phyloP scores from a whole-genome alignment of 2,797 vertebrate species.

The Sebastes ruberrimus region DNA sequence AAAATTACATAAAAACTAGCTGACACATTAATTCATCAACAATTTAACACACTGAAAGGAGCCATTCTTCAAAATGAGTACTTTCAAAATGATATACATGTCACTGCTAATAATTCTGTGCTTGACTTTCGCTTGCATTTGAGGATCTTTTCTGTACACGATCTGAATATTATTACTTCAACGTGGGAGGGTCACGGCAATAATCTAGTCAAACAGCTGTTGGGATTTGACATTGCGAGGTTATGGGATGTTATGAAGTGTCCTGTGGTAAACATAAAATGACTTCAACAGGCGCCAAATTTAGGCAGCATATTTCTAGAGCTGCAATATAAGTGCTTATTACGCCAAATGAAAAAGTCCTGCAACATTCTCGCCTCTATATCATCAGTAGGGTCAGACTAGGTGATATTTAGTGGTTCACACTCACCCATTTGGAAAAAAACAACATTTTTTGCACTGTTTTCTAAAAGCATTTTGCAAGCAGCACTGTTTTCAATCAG shows the following conservation, averaged over 20 bases:
- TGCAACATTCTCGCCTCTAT: constrained; percentile 18
- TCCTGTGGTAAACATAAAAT: constrained; percentile 26
- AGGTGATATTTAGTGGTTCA: constrained; percentile 43
- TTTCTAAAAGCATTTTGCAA: constrained; percentile 38
- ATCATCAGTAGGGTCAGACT: constrained; percentile 23
- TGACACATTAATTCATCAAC: background rate
- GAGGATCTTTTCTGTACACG: background rate
- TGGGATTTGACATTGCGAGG: constrained; percentile 6
- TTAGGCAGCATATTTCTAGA: constrained; percentile 18
- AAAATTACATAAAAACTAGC: background rate
- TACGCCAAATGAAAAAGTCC: constrained; percentile 26
- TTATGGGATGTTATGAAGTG: constrained; percentile 24
- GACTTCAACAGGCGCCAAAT: constrained; percentile 12
- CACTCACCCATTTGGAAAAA: constrained; percentile 19
- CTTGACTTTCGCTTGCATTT: background rate
- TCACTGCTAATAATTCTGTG: background rate
- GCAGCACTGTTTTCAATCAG: constrained; percentile 68
- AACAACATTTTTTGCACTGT: constrained; percentile 25
- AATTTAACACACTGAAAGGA: background rate
- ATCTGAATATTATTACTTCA: constrained; percentile 8
- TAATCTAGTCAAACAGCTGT: constrained; percentile 8
- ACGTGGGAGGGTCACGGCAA: background rate
- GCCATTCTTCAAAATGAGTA: background rate
- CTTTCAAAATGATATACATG: background rate
- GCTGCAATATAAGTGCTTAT: constrained; percentile 22